Conservation (phyloP, 2,888 invertebrate species). For the Oscheius sp. region DNA sequence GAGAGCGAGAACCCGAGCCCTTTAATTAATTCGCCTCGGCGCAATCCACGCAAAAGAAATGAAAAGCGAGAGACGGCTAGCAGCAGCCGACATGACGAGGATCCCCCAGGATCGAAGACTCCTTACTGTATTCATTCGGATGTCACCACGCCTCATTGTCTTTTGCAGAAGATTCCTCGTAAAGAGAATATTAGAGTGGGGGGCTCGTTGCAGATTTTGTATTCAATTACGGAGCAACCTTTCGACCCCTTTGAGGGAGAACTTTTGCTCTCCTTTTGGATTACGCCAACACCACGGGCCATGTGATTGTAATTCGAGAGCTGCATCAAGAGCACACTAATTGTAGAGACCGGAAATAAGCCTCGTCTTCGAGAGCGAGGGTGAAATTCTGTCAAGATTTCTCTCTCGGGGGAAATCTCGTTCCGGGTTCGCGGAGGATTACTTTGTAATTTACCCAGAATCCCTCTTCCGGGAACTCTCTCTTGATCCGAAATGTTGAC, state of each 20-base stretch:
- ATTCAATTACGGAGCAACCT: no score
- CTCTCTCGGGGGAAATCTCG: no score
- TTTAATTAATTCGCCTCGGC: constrained; percentile 20
- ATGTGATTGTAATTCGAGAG: constrained; percentile 30
- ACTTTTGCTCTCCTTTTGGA: not conserved
- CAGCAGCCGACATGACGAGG: not conserved
- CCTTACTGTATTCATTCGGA: not conserved
- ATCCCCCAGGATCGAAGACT: not conserved
- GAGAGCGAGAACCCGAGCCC: no score
- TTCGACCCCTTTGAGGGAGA: no score
- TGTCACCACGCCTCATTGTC: not conserved
- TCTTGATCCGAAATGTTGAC: no score
- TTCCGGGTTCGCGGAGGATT: no score
- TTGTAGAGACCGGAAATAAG: constrained; percentile 7
- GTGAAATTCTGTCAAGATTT: no score
- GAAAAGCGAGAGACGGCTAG: not conserved
- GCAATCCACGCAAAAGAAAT: constrained; percentile 21
- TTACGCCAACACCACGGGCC: not conserved
- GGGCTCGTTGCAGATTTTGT: no score
- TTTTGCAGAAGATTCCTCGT: no score
- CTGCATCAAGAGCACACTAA: constrained; percentile 15
- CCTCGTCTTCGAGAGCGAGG: not conserved
- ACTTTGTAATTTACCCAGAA: no score
- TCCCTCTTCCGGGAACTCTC: no score
- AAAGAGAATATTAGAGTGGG: no score